These are phyloP conservation scores for Agrilus cyanescens DNA, from an alignment of 2,888 invertebrate species.

Conservation along the genomic window DNA sequence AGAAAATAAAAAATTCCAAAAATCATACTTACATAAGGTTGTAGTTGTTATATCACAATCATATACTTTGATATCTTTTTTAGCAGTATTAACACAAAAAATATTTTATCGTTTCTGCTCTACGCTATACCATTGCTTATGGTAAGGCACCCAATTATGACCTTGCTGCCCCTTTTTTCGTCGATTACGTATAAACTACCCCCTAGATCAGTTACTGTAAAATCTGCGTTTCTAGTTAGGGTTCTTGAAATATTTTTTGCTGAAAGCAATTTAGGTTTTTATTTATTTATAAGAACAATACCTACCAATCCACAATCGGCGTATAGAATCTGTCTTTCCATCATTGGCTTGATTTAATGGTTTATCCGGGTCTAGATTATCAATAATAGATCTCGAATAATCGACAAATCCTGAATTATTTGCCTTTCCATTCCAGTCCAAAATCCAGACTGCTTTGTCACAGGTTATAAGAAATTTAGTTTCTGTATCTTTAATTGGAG, in stretches of 20 bases:
- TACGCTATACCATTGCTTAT: conserved; percentile 68
- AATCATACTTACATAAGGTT: conserved; percentile 25
- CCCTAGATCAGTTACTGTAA: conserved; percentile 14
- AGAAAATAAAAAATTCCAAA: too few species aligned
- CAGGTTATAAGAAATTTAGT: conserved; percentile 33
- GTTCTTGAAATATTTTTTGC: conserved; percentile 8
- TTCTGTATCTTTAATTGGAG: conserved; percentile 32
- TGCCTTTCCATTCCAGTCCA: conserved; percentile 35
- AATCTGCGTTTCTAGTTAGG: conserved; percentile 15
- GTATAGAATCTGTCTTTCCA: conserved; percentile 40
- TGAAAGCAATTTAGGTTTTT: too few species aligned
- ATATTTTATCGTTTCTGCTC: conserved; percentile 50
- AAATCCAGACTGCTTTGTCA: conserved; percentile 29
- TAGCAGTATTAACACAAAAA: conserved; percentile 65
- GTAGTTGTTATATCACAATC: conserved; percentile 50
- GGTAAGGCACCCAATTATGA: conserved; percentile 30
- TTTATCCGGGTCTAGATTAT: conserved; percentile 28
- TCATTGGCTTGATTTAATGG: conserved; percentile 39
- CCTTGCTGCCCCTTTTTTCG: too few species aligned
- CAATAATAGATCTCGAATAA: conserved; percentile 24
- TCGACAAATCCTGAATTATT: conserved; percentile 16
- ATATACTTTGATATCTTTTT: conserved; percentile 49
- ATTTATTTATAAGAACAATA: too few species aligned
- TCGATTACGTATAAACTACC: conserved; percentile 15
- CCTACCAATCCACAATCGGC: conserved; percentile 41